Percentiles rank a stretch among this genome's conserved stretches.
Conservation (phyloP, 1,140 invertebrate genomes). For the Drosophila trapezifrons region DNA sequence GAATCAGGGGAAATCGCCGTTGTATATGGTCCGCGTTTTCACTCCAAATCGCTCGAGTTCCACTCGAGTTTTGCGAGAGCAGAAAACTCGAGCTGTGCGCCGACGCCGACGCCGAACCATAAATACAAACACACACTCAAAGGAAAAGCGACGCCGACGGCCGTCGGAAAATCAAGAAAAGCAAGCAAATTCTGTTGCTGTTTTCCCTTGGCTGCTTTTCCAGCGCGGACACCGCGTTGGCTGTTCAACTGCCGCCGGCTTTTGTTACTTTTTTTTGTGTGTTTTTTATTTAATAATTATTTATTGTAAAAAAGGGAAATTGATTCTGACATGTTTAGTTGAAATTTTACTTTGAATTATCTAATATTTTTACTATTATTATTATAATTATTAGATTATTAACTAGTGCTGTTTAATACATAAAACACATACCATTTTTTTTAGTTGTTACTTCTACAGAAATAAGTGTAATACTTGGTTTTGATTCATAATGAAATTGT, state of each 20-base stretch:
- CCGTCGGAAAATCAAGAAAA: conserved; percentile 18
- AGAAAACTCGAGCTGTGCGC: conserved; percentile 55
- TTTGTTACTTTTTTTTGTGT: conserved; percentile 3
- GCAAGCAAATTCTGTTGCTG: conserved; percentile 35
- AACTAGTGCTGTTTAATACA: too few relatives aligned
- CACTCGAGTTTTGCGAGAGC: conserved; percentile 51
- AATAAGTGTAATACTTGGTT: too few relatives aligned
- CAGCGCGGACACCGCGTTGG: conserved; percentile 34
- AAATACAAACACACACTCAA: conserved; percentile 8
- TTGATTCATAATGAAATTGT: too few relatives aligned
- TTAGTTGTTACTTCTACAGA: too few relatives aligned
- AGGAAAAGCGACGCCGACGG: conserved; percentile 26
- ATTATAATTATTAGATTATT: too few relatives aligned
- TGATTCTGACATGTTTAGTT: too few relatives aligned
- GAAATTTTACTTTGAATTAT: too few relatives aligned
- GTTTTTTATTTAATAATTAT: background rate
- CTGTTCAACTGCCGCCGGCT: conserved; percentile 29
- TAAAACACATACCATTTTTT: too few relatives aligned
- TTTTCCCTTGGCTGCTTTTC: conserved; percentile 67
- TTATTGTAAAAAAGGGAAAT: background rate
- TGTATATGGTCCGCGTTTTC: conserved; percentile 49
- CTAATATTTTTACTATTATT: too few relatives aligned
- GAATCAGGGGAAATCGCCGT: conserved; percentile 74
- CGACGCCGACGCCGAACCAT: background rate
- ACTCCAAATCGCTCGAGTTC: conserved; percentile 21